These are phyloP conservation scores for Zosterops lateralis DNA, from an alignment of 2,113 vertebrate species.

Conservation along the genomic window DNA sequence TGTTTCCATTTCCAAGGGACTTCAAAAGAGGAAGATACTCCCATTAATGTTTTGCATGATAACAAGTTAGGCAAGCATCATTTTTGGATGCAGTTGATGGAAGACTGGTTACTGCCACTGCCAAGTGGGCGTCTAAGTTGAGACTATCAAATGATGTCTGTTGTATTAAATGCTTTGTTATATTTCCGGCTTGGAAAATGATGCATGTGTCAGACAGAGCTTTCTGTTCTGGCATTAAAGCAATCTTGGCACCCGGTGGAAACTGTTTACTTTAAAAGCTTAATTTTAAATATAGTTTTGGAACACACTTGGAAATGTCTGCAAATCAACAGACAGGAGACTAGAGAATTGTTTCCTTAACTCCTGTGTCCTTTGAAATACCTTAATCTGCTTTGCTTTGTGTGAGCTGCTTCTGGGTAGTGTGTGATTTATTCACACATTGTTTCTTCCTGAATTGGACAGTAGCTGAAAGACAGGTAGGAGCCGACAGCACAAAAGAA, in stretches of 20 bases:
- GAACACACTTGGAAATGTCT: conserved; percentile 20
- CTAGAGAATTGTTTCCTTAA: neutral
- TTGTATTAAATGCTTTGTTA: conserved; percentile 50
- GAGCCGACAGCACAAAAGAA: neutral
- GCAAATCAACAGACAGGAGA: conserved; percentile 5
- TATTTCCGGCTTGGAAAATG: conserved; percentile 57
- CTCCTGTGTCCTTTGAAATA: neutral
- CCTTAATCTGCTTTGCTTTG: neutral
- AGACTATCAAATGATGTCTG: conserved; percentile 57
- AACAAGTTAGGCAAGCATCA: conserved; percentile 29
- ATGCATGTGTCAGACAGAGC: conserved; percentile 37
- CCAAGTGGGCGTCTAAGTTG: conserved; percentile 36
- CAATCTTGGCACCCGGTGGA: neutral
- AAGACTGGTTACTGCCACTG: conserved; percentile 35
- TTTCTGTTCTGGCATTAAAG: conserved; percentile 34
- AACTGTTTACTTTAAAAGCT: conserved; percentile 58
- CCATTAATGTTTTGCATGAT: conserved; percentile 60
- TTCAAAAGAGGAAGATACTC: conserved; percentile 52
- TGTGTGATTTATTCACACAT: neutral
- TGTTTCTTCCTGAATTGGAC: neutral
- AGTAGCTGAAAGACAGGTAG: neutral
- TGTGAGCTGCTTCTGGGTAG: neutral
- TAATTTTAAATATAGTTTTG: conserved; percentile 49
- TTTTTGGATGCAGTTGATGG: conserved; percentile 31
- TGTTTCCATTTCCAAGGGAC: neutral